Conservation (phyloP, 2,797 vertebrate species). For the Phrynocephalus guinanensis region DNA sequence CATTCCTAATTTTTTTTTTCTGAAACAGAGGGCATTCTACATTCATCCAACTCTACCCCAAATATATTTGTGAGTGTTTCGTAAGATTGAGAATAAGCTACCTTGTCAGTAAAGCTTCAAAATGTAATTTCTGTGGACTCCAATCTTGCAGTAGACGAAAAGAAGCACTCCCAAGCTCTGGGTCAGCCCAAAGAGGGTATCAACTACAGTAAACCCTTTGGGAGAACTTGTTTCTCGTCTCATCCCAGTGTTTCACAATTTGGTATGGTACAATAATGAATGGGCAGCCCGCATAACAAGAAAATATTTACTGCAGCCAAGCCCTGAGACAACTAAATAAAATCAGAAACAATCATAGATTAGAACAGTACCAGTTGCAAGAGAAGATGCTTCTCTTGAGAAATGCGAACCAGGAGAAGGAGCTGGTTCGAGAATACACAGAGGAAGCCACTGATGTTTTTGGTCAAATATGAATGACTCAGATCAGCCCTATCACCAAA, state of each 20-base stretch:
- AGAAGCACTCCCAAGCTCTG: no score
- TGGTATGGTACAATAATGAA: constrained; percentile 15
- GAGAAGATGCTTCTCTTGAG: constrained; percentile 47
- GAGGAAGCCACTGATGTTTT: background rate
- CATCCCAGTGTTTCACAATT: constrained; percentile 8
- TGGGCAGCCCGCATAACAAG: constrained; percentile 31
- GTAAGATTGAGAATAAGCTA: constrained; percentile 41
- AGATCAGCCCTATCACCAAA: constrained; percentile 34
- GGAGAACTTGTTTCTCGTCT: constrained; percentile 31
- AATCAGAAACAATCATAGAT: constrained; percentile 28
- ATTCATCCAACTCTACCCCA: constrained; percentile 35
- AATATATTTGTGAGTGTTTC: constrained; percentile 32
- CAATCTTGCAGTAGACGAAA: no score
- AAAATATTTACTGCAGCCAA: constrained; percentile 56
- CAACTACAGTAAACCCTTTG: constrained; percentile 24
- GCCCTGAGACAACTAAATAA: constrained; percentile 73
- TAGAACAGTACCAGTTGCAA: constrained; percentile 42
- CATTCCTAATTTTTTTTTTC: constrained; percentile 26
- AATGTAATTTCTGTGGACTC: no score
- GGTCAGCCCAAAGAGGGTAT: constrained; percentile 8
- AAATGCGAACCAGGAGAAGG: constrained; percentile 13
- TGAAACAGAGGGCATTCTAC: constrained; percentile 9
- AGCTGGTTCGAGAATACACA: no score
- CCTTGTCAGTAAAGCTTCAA: background rate
- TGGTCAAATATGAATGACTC: constrained; percentile 21